phyloP scores from a whole-genome alignment of 2,888 invertebrate species.

The Marasmarcha lunaedactyla region DNA sequence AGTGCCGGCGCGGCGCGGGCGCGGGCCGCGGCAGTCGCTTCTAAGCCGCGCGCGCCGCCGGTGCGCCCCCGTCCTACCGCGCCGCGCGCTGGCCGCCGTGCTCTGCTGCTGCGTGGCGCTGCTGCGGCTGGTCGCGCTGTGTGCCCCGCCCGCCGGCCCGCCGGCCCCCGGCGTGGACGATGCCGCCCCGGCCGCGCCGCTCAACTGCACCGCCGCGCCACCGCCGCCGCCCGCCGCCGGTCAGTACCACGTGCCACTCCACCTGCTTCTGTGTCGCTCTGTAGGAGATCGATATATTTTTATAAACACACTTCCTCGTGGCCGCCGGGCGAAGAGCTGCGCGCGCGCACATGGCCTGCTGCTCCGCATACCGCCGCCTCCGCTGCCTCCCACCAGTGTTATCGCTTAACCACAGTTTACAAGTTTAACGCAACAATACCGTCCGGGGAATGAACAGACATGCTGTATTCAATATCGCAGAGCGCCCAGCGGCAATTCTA shows the following conservation, averaged over 20 bases:
- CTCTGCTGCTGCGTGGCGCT: slow-evolving; percentile 68
- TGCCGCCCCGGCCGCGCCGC: slow-evolving; percentile 31
- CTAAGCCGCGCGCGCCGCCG: slow-evolving; percentile 46
- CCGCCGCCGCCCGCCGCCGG: slow-evolving; percentile 36
- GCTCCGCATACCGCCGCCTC: background rate
- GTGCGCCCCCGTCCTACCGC: slow-evolving; percentile 37
- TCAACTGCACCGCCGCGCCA: slow-evolving; percentile 30
- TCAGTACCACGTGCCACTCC: slow-evolving; percentile 30
- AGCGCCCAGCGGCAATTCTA: too few species aligned
- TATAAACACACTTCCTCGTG: too few species aligned
- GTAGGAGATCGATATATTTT: too few species aligned
- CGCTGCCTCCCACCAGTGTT: too few species aligned
- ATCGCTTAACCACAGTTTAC: too few species aligned
- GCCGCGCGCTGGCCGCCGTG: slow-evolving; percentile 67
- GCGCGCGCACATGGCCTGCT: background rate
- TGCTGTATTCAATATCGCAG: too few species aligned
- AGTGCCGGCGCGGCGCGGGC: slow-evolving; percentile 48
- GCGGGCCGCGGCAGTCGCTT: slow-evolving; percentile 52
- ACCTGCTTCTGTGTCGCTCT: slow-evolving; percentile 10
- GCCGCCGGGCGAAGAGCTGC: too few species aligned
- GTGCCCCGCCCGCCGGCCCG: slow-evolving; percentile 62
- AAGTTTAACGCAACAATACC: too few species aligned
- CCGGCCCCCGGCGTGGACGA: slow-evolving; percentile 35
- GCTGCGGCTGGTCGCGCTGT: slow-evolving; percentile 65
- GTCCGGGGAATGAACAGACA: too few species aligned